Percentiles rank a stretch among this genome's conserved stretches.
These are phyloP conservation scores for Pterocles burchelli DNA, from an alignment of 2,113 vertebrate species.

Conservation along the genomic window DNA sequence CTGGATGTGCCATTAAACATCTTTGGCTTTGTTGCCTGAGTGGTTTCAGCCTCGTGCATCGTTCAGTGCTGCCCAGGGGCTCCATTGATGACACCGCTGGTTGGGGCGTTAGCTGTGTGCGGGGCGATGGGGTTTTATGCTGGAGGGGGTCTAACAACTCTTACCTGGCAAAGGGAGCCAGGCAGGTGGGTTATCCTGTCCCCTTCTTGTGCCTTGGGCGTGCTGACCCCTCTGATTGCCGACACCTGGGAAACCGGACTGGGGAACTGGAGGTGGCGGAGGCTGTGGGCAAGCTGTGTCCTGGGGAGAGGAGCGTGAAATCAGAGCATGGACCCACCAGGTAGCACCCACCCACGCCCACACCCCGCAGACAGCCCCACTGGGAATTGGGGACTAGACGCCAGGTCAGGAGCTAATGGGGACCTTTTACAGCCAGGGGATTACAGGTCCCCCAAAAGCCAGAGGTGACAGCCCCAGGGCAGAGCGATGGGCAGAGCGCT, in stretches of 20 bases:
- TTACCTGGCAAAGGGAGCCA: neutral
- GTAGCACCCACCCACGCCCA: neutral
- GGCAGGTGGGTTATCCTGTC: neutral
- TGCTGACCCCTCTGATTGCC: neutral
- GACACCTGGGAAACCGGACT: rapidly evolving
- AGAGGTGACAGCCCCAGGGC: rapidly evolving
- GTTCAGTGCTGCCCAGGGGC: neutral
- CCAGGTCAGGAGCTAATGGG: neutral
- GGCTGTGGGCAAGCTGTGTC: neutral
- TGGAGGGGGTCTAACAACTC: neutral
- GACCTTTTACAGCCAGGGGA: neutral
- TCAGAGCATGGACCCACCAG: neutral
- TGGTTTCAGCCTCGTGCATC: neutral
- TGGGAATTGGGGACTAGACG: neutral
- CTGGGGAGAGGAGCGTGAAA: neutral
- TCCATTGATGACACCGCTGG: neutral
- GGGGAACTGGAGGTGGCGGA: rapidly evolving
- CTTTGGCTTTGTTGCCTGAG: neutral
- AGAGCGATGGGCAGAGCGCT: neutral
- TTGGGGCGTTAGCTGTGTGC: neutral
- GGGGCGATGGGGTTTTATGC: neutral
- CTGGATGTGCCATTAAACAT: slow-evolving; percentile 20
- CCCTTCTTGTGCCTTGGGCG: rapidly evolving
- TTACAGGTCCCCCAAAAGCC: neutral
- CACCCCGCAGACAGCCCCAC: rapidly evolving